Conservation (phyloP, 2,888 invertebrate genomes). For the Autographa gamma region DNA sequence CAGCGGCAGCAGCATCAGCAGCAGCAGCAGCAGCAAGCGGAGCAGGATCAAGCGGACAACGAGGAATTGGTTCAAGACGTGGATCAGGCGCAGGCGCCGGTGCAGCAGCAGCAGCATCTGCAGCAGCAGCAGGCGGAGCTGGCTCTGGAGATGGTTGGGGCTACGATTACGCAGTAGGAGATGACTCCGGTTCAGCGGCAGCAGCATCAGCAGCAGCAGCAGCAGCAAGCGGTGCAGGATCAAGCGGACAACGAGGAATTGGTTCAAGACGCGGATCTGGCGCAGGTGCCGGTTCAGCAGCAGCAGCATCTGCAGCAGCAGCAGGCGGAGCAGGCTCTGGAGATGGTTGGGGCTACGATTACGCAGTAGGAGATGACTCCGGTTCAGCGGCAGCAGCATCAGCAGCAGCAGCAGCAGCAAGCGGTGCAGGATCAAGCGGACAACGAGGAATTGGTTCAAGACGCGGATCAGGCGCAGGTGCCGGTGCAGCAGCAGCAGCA, state of each 20-base stretch:
- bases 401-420: constrained; percentile 9
- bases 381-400: neutral
- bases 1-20: neutral
- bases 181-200: too few relatives aligned
- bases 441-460: neutral
- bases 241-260: too few relatives aligned
- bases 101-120: constrained; percentile 23
- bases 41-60: neutral
- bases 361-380: neutral
- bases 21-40: too few relatives aligned
- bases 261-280: constrained; percentile 3
- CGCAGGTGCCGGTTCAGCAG: neutral
- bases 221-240: too few relatives aligned
- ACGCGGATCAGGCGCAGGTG: constrained; percentile 8
- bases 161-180: too few relatives aligned
- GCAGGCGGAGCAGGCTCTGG: neutral
- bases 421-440: neutral
- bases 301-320: constrained; percentile 25
- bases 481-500: neutral
- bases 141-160: too few relatives aligned
- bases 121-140: constrained; percentile 15
- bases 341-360: neutral
- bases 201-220: too few relatives aligned
- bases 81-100: constrained; percentile 10
- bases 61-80: constrained; percentile 13